Conservation (phyloP, 2,888 invertebrate species). For the Drosophila robusta region DNA sequence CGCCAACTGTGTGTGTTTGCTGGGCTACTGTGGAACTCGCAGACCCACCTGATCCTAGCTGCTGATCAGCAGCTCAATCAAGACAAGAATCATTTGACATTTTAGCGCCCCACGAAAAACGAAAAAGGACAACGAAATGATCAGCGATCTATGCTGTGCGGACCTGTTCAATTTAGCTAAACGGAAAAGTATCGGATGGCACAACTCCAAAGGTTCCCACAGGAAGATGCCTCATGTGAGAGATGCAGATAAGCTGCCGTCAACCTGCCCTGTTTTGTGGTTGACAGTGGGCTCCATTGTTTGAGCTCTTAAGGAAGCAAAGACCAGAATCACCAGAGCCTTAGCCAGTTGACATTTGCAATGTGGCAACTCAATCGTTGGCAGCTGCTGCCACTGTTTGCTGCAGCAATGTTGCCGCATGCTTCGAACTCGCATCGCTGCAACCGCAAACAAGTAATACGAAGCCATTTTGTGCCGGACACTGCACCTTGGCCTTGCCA, state of each 20-base stretch:
- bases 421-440: slow-evolving; percentile 1
- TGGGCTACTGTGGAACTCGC: slow-evolving; percentile 38
- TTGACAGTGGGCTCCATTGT: slow-evolving; percentile 58
- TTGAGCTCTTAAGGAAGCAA: slow-evolving; percentile 19
- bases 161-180: slow-evolving; percentile 55
- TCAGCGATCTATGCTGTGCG: slow-evolving; percentile 28
- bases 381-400: slow-evolving; percentile 32
- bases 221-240: slow-evolving; percentile 15
- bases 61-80: slow-evolving; percentile 60
- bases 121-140: slow-evolving; percentile 27
- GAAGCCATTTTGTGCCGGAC: slow-evolving; percentile 60
- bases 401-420: slow-evolving; percentile 51
- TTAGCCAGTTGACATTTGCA: slow-evolving; percentile 62
- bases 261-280: slow-evolving; percentile 58
- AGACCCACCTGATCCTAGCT: slow-evolving; percentile 33
- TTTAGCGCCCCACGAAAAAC: slow-evolving; percentile 48
- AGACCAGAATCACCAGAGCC: background rate
- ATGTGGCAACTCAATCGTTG: slow-evolving; percentile 64
- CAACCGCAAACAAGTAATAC: slow-evolving; percentile 57
- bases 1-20: slow-evolving; percentile 6
- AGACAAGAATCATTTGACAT: slow-evolving; percentile 68
- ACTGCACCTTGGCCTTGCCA: slow-evolving; percentile 25
- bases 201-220: slow-evolving; percentile 46
- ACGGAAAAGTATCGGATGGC: slow-evolving; percentile 63
- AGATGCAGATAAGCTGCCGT: slow-evolving; percentile 64